Evolutionary conservation across 1,140 invertebrate species (phyloP).

Genomic region (Cotesia typhae): DNA sequence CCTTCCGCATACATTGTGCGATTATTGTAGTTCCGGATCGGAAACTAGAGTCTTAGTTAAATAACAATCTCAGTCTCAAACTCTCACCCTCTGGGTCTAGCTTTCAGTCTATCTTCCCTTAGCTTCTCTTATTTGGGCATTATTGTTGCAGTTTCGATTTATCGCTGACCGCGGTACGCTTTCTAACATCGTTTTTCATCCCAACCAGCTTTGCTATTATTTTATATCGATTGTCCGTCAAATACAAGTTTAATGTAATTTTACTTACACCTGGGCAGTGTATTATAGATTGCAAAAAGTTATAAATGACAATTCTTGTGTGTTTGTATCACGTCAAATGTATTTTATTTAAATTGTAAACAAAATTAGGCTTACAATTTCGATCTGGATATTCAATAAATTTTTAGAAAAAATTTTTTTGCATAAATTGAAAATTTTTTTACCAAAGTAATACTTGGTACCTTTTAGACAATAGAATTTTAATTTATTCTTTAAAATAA

Average conservation of each 20-base stretch:
- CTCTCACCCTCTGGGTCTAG: constrained; percentile 1
- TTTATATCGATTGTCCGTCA: constrained; percentile 16
- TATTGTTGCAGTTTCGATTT: constrained; percentile 23
- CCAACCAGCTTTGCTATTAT: constrained; percentile 22
- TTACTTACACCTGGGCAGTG: neutral
- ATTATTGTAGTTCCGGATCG: constrained; percentile 27
- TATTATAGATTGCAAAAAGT: too few relatives aligned
- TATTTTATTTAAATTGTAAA: too few relatives aligned
- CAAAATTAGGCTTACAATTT: too few relatives aligned
- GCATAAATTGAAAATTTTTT: too few relatives aligned
- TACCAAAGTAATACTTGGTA: too few relatives aligned
- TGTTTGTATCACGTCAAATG: too few relatives aligned
- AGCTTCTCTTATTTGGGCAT: neutral
- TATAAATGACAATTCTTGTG: too few relatives aligned
- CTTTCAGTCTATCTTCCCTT: neutral
- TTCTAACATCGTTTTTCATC: constrained; percentile 19
- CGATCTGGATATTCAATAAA: too few relatives aligned
- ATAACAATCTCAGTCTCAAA: neutral
- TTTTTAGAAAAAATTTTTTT: too few relatives aligned
- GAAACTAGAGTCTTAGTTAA: constrained; percentile 15
- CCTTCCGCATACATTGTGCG: constrained; percentile 43
- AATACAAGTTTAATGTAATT: constrained; percentile 12
- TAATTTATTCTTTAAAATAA: too few relatives aligned
- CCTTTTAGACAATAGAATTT: too few relatives aligned
- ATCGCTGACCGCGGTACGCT: constrained; percentile 31